These are phyloP conservation scores for Actinopyga echinites DNA, from an alignment of 53 echinoderm and acorn worm species.

Conservation along the genomic window DNA sequence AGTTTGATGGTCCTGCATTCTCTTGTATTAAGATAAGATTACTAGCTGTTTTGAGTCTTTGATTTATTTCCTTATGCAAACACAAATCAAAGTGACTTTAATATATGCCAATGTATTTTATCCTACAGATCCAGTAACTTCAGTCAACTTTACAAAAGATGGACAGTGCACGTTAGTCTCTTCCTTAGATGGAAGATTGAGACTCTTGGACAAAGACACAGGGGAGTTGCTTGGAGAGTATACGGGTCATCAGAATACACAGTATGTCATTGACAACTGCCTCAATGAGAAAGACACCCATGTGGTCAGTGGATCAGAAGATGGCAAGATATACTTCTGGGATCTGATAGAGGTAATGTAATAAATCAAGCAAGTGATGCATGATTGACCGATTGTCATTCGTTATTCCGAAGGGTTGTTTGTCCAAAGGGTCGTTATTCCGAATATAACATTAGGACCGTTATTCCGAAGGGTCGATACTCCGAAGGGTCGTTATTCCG, in stretches of 20 bases:
- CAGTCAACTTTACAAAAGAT: constrained; percentile 93
- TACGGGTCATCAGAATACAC: constrained; percentile 73
- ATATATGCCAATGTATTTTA: not conserved
- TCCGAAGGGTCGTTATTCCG: too few relatives aligned
- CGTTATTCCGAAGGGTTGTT: too few relatives aligned
- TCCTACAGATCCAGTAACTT: constrained; percentile 80
- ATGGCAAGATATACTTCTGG: constrained; percentile 95
- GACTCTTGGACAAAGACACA: constrained; percentile 88
- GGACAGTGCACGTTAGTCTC: constrained; percentile 94
- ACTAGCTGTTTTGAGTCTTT: too few relatives aligned
- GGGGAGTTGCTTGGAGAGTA: constrained; percentile 96
- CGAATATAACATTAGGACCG: too few relatives aligned
- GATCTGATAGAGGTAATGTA: constrained; percentile 88
- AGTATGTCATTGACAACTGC: constrained; percentile 88
- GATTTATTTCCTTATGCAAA: too few relatives aligned
- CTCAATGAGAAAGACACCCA: constrained; percentile 89
- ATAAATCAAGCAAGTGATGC: not conserved
- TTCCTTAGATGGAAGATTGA: constrained; percentile 75
- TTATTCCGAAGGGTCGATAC: too few relatives aligned
- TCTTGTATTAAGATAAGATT: too few relatives aligned
- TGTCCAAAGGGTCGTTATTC: too few relatives aligned
- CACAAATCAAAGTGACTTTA: too few relatives aligned
- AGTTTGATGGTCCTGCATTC: too few relatives aligned
- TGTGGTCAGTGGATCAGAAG: constrained; percentile 94
- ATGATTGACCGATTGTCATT: constrained; percentile 89